Base-by-base conservation (phyloP, 2,113 vertebrate genomes). In the Xenopus laevis region DNA sequence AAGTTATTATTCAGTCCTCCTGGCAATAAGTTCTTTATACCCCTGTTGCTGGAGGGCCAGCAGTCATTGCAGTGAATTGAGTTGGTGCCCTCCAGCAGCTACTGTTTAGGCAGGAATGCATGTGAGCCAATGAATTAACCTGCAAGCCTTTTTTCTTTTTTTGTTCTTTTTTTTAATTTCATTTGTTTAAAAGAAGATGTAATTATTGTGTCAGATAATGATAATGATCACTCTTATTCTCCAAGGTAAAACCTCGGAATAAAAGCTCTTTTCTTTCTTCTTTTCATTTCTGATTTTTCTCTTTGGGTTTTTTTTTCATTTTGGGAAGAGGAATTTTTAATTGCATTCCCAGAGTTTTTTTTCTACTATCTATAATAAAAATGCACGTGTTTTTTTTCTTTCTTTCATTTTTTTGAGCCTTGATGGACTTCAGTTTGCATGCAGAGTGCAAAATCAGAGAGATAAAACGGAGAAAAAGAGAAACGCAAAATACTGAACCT, bases 361-460 rank as follows among this genome's bases (percentile, higher is more conserved):
- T 88, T 86, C 88, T 89, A 91, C 93, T 75, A 16, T 95, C 2
- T 40, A 40, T 40, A 40, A 27, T 27, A 60, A 93, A 94, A 93
- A 95, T 99, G 97, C 96, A 97, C 97, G 97, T 93, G 89, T 92
- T 92, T 72, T 53, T 72, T 53, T 72, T 40, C 1, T 40, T 61
- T 67, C 50, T 61, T 76, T 62, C 46, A 20, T 95, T 92, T 16
- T 50, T 92, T 95, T 94, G 94, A 92, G 93, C 92, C 94, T 95
- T 94, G 92, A 95, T 86, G 93, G 94, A 93, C 94, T 91, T 94
- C 95, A 93, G 94, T 95, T 98, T 99, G 97, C 96, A 98, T 99
- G 97, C 94, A 87, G 90, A 93, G 96, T 93, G 91, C 94, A 94
- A 88, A 95, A 90, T 81, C 86, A 84, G 80, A 64, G 86, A 70